Evolutionary conservation across 2,888 invertebrate genomes (phyloP).

Genomic region (Dromius quadrimaculatus): DNA sequence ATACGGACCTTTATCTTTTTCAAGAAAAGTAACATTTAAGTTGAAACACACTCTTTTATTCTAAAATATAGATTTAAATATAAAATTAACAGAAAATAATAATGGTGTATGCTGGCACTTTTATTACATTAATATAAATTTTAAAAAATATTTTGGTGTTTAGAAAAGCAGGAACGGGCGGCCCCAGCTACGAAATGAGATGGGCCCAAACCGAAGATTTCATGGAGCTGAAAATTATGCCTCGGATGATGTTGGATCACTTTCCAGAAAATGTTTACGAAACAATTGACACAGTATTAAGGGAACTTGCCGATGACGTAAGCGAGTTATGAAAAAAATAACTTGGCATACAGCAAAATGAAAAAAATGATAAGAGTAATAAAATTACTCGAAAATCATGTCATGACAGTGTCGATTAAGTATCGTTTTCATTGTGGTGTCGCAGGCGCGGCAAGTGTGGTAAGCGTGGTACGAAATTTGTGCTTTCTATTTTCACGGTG

Average conservation of each 20-base stretch:
- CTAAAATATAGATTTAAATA: neutral
- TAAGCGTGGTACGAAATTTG: too few relatives aligned
- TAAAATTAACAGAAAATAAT: slow-evolving; percentile 1
- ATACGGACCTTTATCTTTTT: too few relatives aligned
- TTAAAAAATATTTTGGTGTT: neutral
- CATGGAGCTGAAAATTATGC: slow-evolving; percentile 85
- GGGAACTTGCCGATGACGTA: slow-evolving; percentile 66
- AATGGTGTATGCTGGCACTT: slow-evolving; percentile 1
- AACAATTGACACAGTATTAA: slow-evolving; percentile 76
- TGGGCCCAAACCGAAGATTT: slow-evolving; percentile 87
- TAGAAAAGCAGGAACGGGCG: slow-evolving; percentile 75
- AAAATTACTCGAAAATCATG: neutral
- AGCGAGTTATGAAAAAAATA: slow-evolving; percentile 58
- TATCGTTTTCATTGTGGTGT: too few relatives aligned
- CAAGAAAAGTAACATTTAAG: too few relatives aligned
- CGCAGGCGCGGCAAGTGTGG: too few relatives aligned
- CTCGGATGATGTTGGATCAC: slow-evolving; percentile 88
- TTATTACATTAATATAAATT: too few relatives aligned
- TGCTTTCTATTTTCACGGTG: too few relatives aligned
- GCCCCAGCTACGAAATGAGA: slow-evolving; percentile 79
- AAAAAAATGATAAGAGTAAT: neutral
- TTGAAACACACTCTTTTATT: too few relatives aligned
- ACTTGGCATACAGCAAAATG: too few relatives aligned
- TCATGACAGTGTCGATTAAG: neutral
- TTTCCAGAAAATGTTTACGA: slow-evolving; percentile 83